A percentile compares a stretch with the other conserved stretches of the same genome.
Conservation (phyloP, 2,888 invertebrate species). For the Phlogophora meticulosa region DNA sequence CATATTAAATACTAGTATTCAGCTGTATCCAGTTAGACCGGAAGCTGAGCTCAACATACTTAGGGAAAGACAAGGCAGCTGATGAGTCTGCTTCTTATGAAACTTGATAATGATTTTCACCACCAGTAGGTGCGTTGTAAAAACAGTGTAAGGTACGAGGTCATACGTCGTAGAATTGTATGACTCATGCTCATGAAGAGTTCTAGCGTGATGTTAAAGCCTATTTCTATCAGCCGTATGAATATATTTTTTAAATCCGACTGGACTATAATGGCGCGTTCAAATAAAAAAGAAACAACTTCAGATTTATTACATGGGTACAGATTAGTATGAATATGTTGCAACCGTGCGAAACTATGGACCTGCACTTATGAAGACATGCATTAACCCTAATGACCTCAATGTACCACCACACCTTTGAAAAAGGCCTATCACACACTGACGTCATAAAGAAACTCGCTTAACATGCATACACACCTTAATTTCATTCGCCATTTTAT, state of each 20-base stretch:
- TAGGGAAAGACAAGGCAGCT: too few relatives aligned
- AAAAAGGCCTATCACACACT: constrained; percentile 12
- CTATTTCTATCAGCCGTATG: too few relatives aligned
- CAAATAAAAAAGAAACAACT: too few relatives aligned
- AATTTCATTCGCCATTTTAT: constrained; percentile 44
- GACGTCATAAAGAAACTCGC: constrained; percentile 22
- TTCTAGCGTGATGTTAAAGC: too few relatives aligned
- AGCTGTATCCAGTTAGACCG: too few relatives aligned
- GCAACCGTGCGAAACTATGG: constrained; percentile 22
- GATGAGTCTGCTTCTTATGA: too few relatives aligned
- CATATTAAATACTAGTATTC: too few relatives aligned
- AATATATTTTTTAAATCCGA: too few relatives aligned
- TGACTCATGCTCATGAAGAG: too few relatives aligned
- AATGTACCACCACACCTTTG: constrained; percentile 25
- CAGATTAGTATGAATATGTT: not conserved
- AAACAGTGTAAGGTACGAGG: not conserved
- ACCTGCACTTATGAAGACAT: constrained; percentile 4
- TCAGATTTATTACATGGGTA: too few relatives aligned
- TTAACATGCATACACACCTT: constrained; percentile 2
- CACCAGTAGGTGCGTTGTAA: not conserved
- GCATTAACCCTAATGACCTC: constrained; percentile 32
- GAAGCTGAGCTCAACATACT: too few relatives aligned
- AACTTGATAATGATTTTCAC: not conserved
- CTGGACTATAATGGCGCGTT: too few relatives aligned
- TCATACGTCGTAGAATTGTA: not conserved